A percentile compares a stretch with the other conserved stretches of the same genome.
phyloP scores from a whole-genome alignment of 1,140 invertebrate species.

The Coboldia fuscipes region DNA sequence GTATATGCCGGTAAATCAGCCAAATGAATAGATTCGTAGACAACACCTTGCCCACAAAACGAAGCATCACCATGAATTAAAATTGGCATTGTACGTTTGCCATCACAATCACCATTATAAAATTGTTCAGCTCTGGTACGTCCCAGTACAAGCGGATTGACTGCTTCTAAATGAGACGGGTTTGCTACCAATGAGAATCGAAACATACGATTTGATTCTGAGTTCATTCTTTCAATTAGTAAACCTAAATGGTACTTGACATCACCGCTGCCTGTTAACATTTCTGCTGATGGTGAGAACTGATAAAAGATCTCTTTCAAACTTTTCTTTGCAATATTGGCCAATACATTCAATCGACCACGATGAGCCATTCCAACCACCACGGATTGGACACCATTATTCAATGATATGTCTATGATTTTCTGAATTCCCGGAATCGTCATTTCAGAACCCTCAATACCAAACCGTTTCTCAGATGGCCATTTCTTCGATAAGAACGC shows the following conservation, averaged over 20 bases:
- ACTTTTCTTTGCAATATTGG: constrained; percentile 76
- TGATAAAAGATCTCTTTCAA: constrained; percentile 68
- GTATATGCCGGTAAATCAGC: constrained; percentile 68
- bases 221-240: constrained; percentile 56
- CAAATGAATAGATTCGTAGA: constrained; percentile 76
- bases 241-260: constrained; percentile 89
- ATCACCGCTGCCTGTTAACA: constrained; percentile 55
- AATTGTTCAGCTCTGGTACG: constrained; percentile 72
- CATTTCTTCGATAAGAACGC: constrained; percentile 75
- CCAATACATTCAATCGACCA: constrained; percentile 73
- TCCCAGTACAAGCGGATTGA: constrained; percentile 63
- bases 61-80: constrained; percentile 81
- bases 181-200: constrained; percentile 69
- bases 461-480: constrained; percentile 79
- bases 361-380: constrained; percentile 85
- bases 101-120: constrained; percentile 49
- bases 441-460: constrained; percentile 78
- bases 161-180: constrained; percentile 78
- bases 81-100: constrained; percentile 50
- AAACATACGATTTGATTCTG: constrained; percentile 59
- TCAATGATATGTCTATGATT: constrained; percentile 63
- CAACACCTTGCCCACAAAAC: constrained; percentile 65
- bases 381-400: constrained; percentile 57
- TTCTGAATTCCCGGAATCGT: constrained; percentile 73
- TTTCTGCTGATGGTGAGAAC: constrained; percentile 30